Evolutionary conservation across 2,113 vertebrate genomes (phyloP), one percentile per base, ranked within the genome.

Genomic region (Gorsachius goisagi): DNA sequence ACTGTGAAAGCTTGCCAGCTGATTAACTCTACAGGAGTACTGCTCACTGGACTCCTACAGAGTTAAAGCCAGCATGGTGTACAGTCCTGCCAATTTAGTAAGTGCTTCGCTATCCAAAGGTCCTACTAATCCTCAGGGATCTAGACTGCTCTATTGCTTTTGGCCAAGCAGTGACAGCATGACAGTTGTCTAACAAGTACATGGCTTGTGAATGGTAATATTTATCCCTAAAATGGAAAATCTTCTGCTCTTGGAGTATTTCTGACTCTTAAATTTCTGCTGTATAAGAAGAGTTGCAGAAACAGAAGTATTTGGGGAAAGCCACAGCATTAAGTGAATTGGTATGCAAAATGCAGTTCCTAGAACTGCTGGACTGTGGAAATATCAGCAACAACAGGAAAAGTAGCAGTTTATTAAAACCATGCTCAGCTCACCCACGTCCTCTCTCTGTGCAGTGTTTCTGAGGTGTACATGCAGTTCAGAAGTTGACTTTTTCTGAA

Each of bases 371-470:
- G 66, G 33, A 55, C 66, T 0, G 0, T 69, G 26, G 44, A 85
- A 93, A 91, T 89, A 85, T 1, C 15, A 71, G 18, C 1, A 8
- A 63, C 20, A 85, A 18, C 7, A 89, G 22, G 50, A 53, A 71
- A 84, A 78, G 76, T 24, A 78, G 12, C 8, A 53, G 6, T 69
- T 91, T 81, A 30, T 76, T 52, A 47, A 63, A 63, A 10, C 22
- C n/a, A 5, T n/a, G 24, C 64, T 76, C 45, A 60, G 6, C 6
- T 84, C 0, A 0, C 27, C 37, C 4, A 24, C 11, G 9, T 68
- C 72, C 72, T 4, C 7, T 93, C 19, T 74, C 30, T 1, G 0
- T 39, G 22, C 24, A 47, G 23, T 1, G 1, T 2, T 0, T 76
- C 44, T 69, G 35, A 75, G 20, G 18, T 68, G 12, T 41, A 56